phyloP scores from a whole-genome alignment of 2,113 vertebrate genomes.

The Beaufortia kweichowensis region DNA sequence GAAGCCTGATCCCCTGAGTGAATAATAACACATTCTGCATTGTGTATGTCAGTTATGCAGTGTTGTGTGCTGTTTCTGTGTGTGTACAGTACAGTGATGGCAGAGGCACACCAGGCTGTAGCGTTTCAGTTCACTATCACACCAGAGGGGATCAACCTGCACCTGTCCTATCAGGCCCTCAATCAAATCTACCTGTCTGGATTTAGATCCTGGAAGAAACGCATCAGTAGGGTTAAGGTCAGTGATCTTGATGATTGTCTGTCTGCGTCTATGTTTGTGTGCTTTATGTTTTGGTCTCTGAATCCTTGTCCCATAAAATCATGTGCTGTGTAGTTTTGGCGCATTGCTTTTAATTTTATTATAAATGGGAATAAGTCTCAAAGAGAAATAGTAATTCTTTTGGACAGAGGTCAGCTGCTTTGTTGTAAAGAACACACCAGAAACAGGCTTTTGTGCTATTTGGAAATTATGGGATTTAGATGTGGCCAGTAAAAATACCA shows the following conservation, averaged over 20 bases:
- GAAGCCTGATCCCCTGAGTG: not conserved
- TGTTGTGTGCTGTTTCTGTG: constrained; percentile 3
- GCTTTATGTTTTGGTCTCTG: not conserved
- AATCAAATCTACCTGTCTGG: constrained; percentile 83
- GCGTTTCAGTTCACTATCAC: constrained; percentile 84
- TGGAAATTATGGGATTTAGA: too few species aligned
- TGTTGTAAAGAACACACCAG: too few species aligned
- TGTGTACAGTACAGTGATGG: constrained; percentile 72
- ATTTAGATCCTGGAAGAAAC: constrained; percentile 85
- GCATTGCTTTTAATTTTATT: too few species aligned
- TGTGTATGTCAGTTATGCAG: not conserved
- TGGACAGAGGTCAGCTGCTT: too few species aligned
- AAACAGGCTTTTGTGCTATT: too few species aligned
- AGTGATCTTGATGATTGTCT: not conserved
- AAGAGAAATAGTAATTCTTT: not conserved
- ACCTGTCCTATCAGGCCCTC: constrained; percentile 77
- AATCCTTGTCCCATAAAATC: not conserved
- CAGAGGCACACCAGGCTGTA: constrained; percentile 87
- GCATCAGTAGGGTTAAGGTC: constrained; percentile 80
- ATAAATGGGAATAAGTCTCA: not conserved
- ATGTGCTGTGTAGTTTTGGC: not conserved
- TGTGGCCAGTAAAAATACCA: too few species aligned
- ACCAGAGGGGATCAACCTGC: constrained; percentile 77
- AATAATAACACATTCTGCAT: not conserved
- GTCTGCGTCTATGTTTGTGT: not conserved